Conservation (phyloP, 2,797 vertebrate genomes). For the Phrynocephalus forsythii region DNA sequence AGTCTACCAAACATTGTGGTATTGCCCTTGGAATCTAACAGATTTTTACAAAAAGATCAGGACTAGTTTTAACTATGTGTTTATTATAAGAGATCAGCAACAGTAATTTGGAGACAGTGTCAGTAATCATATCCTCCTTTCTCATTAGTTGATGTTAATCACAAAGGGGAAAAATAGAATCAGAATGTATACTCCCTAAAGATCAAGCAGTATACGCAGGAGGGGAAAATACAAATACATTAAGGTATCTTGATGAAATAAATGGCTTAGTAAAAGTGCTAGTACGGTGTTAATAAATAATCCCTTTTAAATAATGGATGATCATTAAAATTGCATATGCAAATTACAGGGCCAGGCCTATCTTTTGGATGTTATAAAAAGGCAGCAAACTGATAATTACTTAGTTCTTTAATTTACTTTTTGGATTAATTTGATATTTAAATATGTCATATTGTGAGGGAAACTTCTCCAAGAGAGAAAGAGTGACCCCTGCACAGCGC, state of each 20-base stretch:
- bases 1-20: not conserved
- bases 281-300: not conserved
- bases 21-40: not conserved
- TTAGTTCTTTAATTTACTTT: not conserved
- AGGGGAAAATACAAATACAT: not conserved
- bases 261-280: not conserved
- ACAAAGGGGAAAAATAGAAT: not conserved
- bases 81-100: not conserved
- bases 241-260: not conserved
- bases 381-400: no score
- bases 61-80: not conserved
- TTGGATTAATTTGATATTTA: not conserved
- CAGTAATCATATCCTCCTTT: not conserved
- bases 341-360: not conserved
- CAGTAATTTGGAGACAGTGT: not conserved
- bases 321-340: not conserved
- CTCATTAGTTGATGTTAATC: not conserved
- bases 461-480: no score
- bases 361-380: not conserved
- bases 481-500: no score
- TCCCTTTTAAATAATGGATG: not conserved
- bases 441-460: not conserved
- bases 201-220: not conserved
- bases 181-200: not conserved
- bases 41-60: not conserved